Conservation (phyloP, 2,888 invertebrate species). For the Nemurella pictetii region DNA sequence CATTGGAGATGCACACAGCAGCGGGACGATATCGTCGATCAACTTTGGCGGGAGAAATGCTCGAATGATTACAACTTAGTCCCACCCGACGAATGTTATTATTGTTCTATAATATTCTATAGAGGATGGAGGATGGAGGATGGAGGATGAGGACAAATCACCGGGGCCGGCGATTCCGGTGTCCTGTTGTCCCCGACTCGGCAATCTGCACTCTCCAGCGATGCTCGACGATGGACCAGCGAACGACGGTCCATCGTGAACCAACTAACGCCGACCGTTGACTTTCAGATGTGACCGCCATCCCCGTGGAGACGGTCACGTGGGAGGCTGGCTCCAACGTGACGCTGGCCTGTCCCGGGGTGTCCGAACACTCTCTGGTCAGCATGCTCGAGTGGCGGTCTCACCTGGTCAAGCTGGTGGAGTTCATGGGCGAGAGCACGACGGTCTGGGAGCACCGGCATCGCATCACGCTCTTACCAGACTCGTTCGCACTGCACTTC, state of each 20-base stretch:
- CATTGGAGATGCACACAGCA: background rate
- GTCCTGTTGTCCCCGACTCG: background rate
- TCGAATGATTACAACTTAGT: background rate
- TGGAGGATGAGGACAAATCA: background rate
- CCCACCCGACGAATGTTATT: background rate
- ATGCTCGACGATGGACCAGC: too few species aligned
- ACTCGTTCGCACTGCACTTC: slow-evolving; percentile 65
- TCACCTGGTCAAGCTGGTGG: slow-evolving; percentile 55
- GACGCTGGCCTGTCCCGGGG: slow-evolving; percentile 68
- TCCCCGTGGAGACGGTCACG: slow-evolving; percentile 61
- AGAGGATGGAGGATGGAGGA: too few species aligned
- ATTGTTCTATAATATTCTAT: too few species aligned
- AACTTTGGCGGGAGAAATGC: background rate
- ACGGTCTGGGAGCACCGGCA: slow-evolving; percentile 58
- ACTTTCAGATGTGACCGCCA: slow-evolving; percentile 63
- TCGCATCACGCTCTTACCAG: slow-evolving; percentile 61
- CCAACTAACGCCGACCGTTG: slow-evolving; percentile 1
- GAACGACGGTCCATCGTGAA: too few species aligned
- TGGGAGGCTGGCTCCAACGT: slow-evolving; percentile 68
- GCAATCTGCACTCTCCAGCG: too few species aligned
- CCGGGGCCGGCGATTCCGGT: background rate
- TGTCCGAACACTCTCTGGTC: slow-evolving; percentile 67
- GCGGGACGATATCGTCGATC: background rate
- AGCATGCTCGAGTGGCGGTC: slow-evolving; percentile 65
- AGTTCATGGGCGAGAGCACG: slow-evolving; percentile 58